Evolutionary conservation across 2,797 vertebrate species (phyloP).

Genomic region (Manis pentadactyla): DNA sequence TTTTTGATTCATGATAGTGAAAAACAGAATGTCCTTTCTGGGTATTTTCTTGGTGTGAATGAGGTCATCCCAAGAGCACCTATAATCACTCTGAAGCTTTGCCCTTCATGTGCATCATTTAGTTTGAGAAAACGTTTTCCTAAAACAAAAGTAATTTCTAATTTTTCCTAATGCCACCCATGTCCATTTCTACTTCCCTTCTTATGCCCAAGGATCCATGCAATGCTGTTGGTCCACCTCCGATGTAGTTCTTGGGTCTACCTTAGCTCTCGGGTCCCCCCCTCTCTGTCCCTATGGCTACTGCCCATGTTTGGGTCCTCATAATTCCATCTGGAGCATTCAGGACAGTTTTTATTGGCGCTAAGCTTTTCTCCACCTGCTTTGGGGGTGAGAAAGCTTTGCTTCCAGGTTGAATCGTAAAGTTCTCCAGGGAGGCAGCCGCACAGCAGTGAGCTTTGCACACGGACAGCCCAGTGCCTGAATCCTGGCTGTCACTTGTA

Average conservation of each 20-base stretch:
- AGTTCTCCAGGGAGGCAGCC: background rate
- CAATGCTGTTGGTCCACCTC: no score
- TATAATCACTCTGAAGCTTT: background rate
- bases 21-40: background rate
- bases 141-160: conserved; percentile 31
- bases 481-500: background rate
- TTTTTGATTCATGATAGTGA: background rate
- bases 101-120: background rate
- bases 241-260: background rate
- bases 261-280: background rate
- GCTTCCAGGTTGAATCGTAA: background rate
- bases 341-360: background rate
- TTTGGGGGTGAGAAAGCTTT: background rate
- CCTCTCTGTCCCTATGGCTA: background rate
- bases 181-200: background rate
- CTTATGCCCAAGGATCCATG: background rate
- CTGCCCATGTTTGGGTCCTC: background rate
- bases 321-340: background rate
- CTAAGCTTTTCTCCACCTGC: background rate
- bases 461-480: background rate
- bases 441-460: background rate
- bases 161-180: background rate
- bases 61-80: background rate
- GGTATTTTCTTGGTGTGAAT: background rate
- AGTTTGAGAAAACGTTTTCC: conserved; percentile 28